phyloP scores from a whole-genome alignment of 2,113 vertebrate species.

The Callipepla squamata region DNA sequence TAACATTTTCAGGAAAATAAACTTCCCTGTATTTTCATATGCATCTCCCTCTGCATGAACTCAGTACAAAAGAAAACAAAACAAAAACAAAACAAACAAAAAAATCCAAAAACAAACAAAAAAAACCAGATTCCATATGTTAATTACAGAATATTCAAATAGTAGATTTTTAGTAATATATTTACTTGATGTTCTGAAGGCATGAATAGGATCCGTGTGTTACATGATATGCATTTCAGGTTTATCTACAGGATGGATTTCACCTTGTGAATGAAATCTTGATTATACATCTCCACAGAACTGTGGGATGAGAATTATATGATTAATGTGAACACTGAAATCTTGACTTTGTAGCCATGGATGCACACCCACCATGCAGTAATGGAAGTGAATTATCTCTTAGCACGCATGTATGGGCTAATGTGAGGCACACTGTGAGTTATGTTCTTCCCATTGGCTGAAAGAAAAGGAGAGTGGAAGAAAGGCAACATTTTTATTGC shows the following conservation, averaged over 20 bases:
- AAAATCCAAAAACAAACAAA: too few species aligned
- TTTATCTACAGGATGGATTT: background rate
- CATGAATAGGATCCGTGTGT: background rate
- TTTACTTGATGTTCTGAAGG: background rate
- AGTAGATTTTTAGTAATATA: background rate
- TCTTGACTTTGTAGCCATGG: background rate
- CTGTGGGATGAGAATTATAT: conserved; percentile 5
- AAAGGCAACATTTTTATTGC: background rate
- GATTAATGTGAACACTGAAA: background rate
- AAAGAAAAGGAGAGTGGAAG: background rate
- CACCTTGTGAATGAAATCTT: background rate
- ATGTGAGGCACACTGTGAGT: conserved; percentile 39
- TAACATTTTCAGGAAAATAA: background rate
- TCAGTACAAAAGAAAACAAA: background rate
- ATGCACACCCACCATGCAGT: conserved; percentile 1
- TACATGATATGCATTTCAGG: background rate
- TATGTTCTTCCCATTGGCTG: background rate
- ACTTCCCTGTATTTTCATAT: background rate
- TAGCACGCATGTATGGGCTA: conserved; percentile 34
- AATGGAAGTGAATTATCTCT: conserved; percentile 49
- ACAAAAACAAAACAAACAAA: too few species aligned
- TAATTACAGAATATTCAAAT: background rate
- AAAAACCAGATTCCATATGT: background rate
- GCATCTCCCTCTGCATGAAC: background rate
- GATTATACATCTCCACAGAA: background rate